Conservation (phyloP, 2,888 invertebrate genomes). For the Sipha maydis region DNA sequence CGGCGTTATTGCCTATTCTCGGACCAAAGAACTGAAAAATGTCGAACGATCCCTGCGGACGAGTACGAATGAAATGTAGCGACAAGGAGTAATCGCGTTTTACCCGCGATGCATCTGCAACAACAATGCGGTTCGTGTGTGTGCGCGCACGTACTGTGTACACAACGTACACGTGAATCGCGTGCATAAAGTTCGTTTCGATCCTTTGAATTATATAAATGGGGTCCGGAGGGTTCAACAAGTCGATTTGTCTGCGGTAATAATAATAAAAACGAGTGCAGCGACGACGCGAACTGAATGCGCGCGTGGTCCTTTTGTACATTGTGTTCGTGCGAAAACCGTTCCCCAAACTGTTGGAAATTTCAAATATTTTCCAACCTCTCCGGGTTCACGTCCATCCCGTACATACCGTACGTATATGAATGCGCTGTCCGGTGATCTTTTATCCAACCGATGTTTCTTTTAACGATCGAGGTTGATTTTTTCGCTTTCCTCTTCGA, state of each 20-base stretch:
- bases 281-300: neutral
- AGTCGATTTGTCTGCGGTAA: conserved; percentile 35
- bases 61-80: no score
- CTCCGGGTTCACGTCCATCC: neutral
- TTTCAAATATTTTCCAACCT: neutral
- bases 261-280: neutral
- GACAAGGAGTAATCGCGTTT: no score
- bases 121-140: neutral
- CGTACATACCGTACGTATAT: no score
- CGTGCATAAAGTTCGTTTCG: neutral
- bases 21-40: no score
- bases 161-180: neutral
- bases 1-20: no score
- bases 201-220: neutral
- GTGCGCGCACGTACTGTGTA: neutral
- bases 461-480: no score
- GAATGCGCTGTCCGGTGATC: no score
- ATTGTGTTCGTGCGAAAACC: neutral
- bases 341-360: conserved; percentile 1
- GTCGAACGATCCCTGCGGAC: no score
- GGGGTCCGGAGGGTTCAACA: conserved; percentile 26
- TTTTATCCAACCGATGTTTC: no score
- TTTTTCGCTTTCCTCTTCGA: no score
- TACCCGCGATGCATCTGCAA: no score
- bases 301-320: neutral